Percentiles rank a stretch among this genome's conserved stretches.
Evolutionary conservation across 2,888 invertebrate genomes (phyloP).

Genomic region (Melipona bicolor): DNA sequence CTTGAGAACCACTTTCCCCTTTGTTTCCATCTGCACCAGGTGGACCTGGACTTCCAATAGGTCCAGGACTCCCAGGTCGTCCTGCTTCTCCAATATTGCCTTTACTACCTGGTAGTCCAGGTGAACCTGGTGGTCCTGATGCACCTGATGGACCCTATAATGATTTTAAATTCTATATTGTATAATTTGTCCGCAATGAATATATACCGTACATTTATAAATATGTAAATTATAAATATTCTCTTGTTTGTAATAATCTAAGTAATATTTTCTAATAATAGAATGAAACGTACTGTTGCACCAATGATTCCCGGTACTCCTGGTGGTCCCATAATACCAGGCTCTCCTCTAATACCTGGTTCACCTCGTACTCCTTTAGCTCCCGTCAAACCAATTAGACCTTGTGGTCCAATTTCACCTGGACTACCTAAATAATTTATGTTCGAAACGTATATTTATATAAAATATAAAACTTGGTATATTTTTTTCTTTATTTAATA

Average conservation of each 20-base stretch:
- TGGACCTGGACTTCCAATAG: conserved; percentile 89
- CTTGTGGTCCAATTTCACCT: conserved; percentile 88
- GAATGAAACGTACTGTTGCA: conserved; percentile 85
- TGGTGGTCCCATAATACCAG: conserved; percentile 90
- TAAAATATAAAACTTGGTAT: not conserved
- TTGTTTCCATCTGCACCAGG: conserved; percentile 90
- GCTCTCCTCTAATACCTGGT: conserved; percentile 90
- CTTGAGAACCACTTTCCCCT: conserved; percentile 90
- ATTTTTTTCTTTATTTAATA: not conserved
- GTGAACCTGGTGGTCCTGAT: conserved; percentile 88
- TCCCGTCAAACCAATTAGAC: conserved; percentile 87
- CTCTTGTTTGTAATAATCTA: not conserved
- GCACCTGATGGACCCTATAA: conserved; percentile 90
- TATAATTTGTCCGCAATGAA: not conserved
- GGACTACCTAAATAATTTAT: conserved; percentile 84
- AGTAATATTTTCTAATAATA: not conserved
- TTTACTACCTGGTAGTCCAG: conserved; percentile 89
- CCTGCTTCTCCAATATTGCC: conserved; percentile 90
- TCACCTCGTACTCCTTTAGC: conserved; percentile 91
- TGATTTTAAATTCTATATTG: conserved; percentile 15
- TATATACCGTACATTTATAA: not conserved
- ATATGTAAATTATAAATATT: not conserved
- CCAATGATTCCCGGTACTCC: conserved; percentile 92
- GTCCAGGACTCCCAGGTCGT: conserved; percentile 88
- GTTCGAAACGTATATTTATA: not conserved